Evolutionary conservation across 2,888 invertebrate species (phyloP).

Genomic region (Terebella lapidaria): DNA sequence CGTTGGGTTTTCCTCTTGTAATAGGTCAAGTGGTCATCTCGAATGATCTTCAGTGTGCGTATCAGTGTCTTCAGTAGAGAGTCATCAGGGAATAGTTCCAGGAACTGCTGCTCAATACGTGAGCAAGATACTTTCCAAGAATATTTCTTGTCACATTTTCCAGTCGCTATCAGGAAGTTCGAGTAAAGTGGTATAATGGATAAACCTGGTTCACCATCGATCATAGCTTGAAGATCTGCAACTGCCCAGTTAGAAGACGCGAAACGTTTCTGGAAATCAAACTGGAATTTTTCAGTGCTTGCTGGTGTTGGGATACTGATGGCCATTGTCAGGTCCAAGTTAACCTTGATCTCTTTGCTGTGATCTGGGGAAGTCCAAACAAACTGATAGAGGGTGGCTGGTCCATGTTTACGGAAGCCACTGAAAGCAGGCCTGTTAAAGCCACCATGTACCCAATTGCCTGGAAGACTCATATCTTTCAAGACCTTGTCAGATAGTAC

Average conservation of each 20-base stretch:
- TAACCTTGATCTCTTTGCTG: neutral
- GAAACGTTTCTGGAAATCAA: neutral
- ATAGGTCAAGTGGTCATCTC: neutral
- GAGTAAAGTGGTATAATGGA: neutral
- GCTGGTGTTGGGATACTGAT: neutral
- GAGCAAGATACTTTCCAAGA: neutral
- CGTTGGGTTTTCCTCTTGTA: neutral
- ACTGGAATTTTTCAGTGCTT: neutral
- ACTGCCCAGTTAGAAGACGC: no score
- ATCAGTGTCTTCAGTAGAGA: neutral
- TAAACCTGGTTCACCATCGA: neutral
- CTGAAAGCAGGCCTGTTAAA: neutral
- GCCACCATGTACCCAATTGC: neutral
- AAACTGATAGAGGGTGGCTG: neutral
- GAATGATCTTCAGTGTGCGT: neutral
- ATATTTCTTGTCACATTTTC: neutral
- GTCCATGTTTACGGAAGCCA: neutral
- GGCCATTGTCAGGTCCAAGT: neutral
- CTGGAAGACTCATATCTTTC: neutral
- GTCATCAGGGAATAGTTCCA: neutral
- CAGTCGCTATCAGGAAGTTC: neutral
- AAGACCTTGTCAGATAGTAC: neutral
- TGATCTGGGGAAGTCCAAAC: neutral
- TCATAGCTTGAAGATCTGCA: neutral
- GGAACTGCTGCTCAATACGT: neutral